Evolutionary conservation across 1,140 invertebrate genomes (phyloP), one percentile per base, ranked within the genome.

Genomic region (Drosophila neocordata): DNA sequence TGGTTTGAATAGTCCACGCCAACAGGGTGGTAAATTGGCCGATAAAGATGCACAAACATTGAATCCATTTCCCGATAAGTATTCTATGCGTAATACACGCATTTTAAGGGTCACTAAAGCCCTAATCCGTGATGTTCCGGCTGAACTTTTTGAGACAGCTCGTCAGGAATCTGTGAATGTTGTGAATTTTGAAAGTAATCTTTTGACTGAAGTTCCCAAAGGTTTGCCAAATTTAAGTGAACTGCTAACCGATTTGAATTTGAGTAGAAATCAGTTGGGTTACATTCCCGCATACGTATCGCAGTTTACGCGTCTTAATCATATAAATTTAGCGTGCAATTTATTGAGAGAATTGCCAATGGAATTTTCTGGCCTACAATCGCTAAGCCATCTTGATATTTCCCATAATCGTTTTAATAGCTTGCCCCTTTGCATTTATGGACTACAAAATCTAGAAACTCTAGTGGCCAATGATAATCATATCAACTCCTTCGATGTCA

Each of bases 401-500:
- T 82, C 83, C 1, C 65, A 82, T 55, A 87, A 87, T 58, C 68
- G 75, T 0, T 69, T 88, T 3, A 35, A 72, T 0, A 53, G 65
- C 0, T 7, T 87, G 37, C 82, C 82, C 0, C 34, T 12, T 0
- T 87, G 83, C 53, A 70, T 87, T 31, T 75, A 59, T 12, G 65
- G 79, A 11, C 44, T 87, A 61, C 15, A 64, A 11, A 44, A n/a
- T 0, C 57, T 87, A 9, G 63, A 63, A 1, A 34, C 35, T 1
- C 52, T 85, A 6, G 1, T 44, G 18, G 82, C 68, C 34, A 62
- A 85, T n/a, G 83, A 85, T 41, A 98, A 98, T 92, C 93, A 95
- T 84, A 95, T 98, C 52, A 90, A 92, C 1, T 91, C 93, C 53
- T 94, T 98, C 51, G 94, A 97, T 91, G 94, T 95, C 12, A 90